These are phyloP conservation scores for Leucoraja ocellata DNA, from an alignment of 2,797 vertebrate species.

Conservation along the genomic window DNA sequence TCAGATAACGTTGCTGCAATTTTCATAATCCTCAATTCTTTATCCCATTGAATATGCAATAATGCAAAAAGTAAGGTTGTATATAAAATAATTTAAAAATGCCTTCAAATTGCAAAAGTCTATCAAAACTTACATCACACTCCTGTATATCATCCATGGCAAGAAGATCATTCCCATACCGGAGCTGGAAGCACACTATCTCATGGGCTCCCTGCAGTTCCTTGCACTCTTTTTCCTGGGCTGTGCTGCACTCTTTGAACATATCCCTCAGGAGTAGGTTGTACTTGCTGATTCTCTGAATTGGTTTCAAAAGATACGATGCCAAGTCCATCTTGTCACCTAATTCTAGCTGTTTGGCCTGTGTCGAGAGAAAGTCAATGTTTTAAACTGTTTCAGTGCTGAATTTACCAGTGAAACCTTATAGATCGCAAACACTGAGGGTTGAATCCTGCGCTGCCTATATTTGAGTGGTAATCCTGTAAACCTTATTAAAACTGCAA, in stretches of 20 bases:
- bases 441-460: neutral
- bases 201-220: conserved; percentile 64
- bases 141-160: conserved; percentile 72
- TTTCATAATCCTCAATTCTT: neutral
- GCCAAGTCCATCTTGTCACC: conserved; percentile 70
- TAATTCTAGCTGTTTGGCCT: conserved; percentile 66
- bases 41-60: neutral
- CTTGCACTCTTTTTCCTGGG: conserved; percentile 51
- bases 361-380: conserved; percentile 37
- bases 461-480: neutral
- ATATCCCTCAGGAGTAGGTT: conserved; percentile 69
- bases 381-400: neutral
- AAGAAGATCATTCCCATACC: conserved; percentile 69
- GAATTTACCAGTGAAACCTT: neutral
- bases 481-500: neutral
- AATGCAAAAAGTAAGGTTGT: no score
- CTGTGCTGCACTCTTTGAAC: conserved; percentile 55
- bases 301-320: conserved; percentile 70
- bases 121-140: conserved; percentile 63
- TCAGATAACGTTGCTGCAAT: neutral
- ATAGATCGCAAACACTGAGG: neutral
- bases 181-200: conserved; percentile 68
- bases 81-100: neutral
- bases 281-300: conserved; percentile 77
- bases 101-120: neutral